Conservation (phyloP, 1,140 invertebrate species). For the Atta colombica region DNA sequence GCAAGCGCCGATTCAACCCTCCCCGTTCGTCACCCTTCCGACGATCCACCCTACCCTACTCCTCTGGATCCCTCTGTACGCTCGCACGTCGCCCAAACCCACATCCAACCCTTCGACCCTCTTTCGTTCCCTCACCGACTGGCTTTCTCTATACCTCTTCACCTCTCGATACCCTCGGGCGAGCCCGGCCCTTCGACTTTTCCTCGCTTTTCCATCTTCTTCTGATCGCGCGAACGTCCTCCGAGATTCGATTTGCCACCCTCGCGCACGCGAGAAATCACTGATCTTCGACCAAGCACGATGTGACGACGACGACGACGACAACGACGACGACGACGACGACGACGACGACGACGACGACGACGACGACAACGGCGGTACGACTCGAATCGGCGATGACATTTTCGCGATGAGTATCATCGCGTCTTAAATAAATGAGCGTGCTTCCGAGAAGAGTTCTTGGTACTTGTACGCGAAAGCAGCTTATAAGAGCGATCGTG, state of each 20-base stretch:
- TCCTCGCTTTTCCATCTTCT: constrained; percentile 62
- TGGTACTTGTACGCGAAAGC: neutral
- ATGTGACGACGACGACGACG: constrained; percentile 11
- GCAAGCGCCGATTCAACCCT: constrained; percentile 68
- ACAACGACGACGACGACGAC: constrained; percentile 1
- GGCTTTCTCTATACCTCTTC: constrained; percentile 63
- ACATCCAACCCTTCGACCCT: constrained; percentile 48
- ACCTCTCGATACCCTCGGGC: constrained; percentile 55
- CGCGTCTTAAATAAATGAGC: constrained; percentile 45
- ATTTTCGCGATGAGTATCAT: neutral
- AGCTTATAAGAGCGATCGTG: constrained; percentile 9
- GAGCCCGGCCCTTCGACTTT: constrained; percentile 48
- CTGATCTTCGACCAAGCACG: constrained; percentile 48
- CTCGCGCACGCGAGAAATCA: constrained; percentile 60
- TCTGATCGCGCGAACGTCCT: constrained; percentile 59
- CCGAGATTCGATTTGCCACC: constrained; percentile 61
- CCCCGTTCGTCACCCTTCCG: constrained; percentile 47
- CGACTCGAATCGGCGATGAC: constrained; percentile 29
- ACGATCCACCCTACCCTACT: neutral
- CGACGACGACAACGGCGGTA: constrained; percentile 18
- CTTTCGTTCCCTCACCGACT: constrained; percentile 50
- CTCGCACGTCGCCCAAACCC: constrained; percentile 55
- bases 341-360: constrained; percentile 14
- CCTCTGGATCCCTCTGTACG: neutral
- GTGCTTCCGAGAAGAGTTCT: neutral